A percentile compares a stretch with the other conserved stretches of the same genome.
These are phyloP conservation scores for Phania funesta DNA, from an alignment of 2,888 invertebrate genomes.

Conservation along the genomic window DNA sequence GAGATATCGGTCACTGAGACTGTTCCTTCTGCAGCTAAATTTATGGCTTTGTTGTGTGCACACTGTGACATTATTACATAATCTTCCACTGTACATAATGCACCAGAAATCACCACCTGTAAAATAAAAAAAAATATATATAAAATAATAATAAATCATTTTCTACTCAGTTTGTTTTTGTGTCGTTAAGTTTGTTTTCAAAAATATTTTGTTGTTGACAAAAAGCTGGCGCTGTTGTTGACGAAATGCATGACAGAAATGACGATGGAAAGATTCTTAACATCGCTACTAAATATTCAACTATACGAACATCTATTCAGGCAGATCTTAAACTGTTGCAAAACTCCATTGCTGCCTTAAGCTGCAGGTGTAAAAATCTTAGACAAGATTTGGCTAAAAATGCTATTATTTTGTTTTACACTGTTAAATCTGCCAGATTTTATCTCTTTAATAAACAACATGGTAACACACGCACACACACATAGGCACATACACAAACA, in stretches of 20 bases:
- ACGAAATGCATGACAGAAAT: no score
- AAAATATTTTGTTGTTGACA: neutral
- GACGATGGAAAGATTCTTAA: no score
- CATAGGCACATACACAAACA: neutral
- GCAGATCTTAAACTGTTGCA: no score
- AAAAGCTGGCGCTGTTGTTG: no score
- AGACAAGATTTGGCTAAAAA: no score
- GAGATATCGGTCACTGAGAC: slow-evolving; percentile 80
- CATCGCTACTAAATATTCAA: no score
- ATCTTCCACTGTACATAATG: slow-evolving; percentile 81
- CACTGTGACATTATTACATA: slow-evolving; percentile 81
- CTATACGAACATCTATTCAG: no score
- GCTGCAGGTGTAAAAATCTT: no score
- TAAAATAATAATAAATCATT: neutral
- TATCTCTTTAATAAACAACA: neutral
- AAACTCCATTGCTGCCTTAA: no score
- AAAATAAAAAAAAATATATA: slow-evolving; percentile 54
- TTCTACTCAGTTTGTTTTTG: neutral
- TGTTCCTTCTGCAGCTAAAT: slow-evolving; percentile 80
- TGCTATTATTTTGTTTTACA: neutral
- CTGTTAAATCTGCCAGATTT: slow-evolving; percentile 6
- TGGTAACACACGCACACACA: neutral
- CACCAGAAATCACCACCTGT: slow-evolving; percentile 81
- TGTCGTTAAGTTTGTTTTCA: neutral
- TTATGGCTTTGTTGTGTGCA: slow-evolving; percentile 81